Base-by-base conservation (phyloP, 2,113 vertebrate species). In the Grus americana region DNA sequence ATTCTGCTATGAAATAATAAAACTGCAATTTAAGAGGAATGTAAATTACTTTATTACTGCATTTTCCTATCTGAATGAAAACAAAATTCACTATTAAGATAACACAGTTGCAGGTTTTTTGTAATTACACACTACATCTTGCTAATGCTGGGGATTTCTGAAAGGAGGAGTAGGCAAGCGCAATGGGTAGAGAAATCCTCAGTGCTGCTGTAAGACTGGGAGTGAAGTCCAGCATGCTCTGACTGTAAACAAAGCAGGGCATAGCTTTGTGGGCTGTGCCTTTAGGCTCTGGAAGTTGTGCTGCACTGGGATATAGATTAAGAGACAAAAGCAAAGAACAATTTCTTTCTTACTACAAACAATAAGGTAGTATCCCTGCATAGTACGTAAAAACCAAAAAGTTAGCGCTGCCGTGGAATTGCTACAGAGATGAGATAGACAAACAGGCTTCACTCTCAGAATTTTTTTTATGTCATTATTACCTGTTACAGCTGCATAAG, bases 31-130 rank as follows among this genome's bases (percentile, higher is more conserved):
- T 93, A 61, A 85, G 58, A 92, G 42, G 59, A 79, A 90, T 30
- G 66, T 76, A 70, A 94, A 95, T 95, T 54, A 85, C 78, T 91
- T 82, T 82, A 94, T 91, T 90, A 79, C 29, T 91, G 38, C 55
- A 38, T 91, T 87, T 93, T 82, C 49, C 50, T 75, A 29, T 82
- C 71, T 62, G 65, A 91, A 89, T 76, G 89, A 73, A 93, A 97
- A 84, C 86, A 94, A 94, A 91, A 91, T 87, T 94, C 58, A 80
- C 84, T 84, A 30, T 93, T 94, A 75, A 72, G 83, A 81, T 89
- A 95, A 88, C 91, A 54, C 17, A 76, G 68, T 90, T 62, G 52
- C 71, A 55, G 86, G 16, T 19, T 62, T 84, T 90, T 93, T 63
- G 74, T 94, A 94, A 96, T 93, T 97, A 66, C 55, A 55, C 42